Base-by-base conservation (phyloP, 1,140 invertebrate genomes). In the Eciton burchellii region DNA sequence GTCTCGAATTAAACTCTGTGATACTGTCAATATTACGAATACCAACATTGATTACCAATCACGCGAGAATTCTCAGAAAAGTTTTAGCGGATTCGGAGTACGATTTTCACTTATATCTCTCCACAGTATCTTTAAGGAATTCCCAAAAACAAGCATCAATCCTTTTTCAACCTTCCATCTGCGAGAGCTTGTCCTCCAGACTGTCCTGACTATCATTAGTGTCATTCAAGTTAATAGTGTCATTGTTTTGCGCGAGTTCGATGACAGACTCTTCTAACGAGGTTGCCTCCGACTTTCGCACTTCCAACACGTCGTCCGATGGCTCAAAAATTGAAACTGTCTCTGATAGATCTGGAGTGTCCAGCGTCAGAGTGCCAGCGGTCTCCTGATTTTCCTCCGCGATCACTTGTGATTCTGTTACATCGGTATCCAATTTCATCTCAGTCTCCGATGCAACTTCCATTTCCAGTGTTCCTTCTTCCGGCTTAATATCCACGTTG, bases 201-300 rank as follows among this genome's bases (percentile, higher is more conserved):
- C 93, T 94, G 11, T 94, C 93, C 45, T 93, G 92, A 72, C 92
- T 94, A 35, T 94, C 93, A 14, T 88, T 92, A 0, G 92, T 90
- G 26, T 94, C 93, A 11, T 90, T 93, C 12, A 94, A 73, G 81
- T 90, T 92, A 12, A 94, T 91, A 0, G 91, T 92, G 11, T 93
- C 90, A 56, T 88, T 91, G 0, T 41, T 54, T 0, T 85, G 54
- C 0, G 90, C 81, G 0, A 94, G 76, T 71, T 92, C 92, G 11
- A 92, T 89, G 3, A 91, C 91, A 0, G 92, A 88, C 0, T 93
- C 91, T 0, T 81, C 83, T 0, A 91, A 24, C 79, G 62, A 82
- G 24, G 0, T 83, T 45, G 72, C 0, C 14, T 19, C 16, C 16
- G 74, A 45, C 24, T 92, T 93, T 29, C 79, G 86, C 14, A 86